Conservation (phyloP, 35 echinoderm and acorn worm genomes). For the Apostichopus parvimensis region DNA sequence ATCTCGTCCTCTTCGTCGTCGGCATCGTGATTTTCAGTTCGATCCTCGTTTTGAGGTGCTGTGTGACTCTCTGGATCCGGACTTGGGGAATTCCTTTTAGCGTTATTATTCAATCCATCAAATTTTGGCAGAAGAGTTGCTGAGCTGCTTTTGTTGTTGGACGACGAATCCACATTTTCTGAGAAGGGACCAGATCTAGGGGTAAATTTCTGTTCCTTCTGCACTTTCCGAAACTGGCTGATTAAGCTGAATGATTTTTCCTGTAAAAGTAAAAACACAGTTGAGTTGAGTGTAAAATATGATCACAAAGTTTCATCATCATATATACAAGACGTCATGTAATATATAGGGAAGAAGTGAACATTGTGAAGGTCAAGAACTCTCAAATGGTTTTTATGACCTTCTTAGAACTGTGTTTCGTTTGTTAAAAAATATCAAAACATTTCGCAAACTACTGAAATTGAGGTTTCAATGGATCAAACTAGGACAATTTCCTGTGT, state of each 20-base stretch:
- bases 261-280: not conserved
- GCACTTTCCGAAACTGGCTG: slow-evolving; percentile 38
- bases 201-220: slow-evolving; percentile 44
- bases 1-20: slow-evolving; percentile 44
- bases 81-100: slow-evolving; percentile 16
- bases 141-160: slow-evolving; percentile 21
- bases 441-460: no score
- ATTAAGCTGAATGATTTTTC: slow-evolving; percentile 41
- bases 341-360: no score
- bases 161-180: slow-evolving; percentile 12
- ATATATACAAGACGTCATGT: no score
- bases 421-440: no score
- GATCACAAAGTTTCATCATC: no score
- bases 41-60: not conserved
- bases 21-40: slow-evolving; percentile 27
- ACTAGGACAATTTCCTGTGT: no score
- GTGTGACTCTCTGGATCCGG: slow-evolving; percentile 9
- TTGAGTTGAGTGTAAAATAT: no score
- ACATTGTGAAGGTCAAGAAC: no score
- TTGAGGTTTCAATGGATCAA: no score
- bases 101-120: not conserved
- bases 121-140: not conserved
- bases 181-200: slow-evolving; percentile 30
- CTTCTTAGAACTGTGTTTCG: no score
- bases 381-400: no score